These are phyloP conservation scores for Calameuta filiformis DNA, from an alignment of 2,888 invertebrate genomes.

Conservation along the genomic window DNA sequence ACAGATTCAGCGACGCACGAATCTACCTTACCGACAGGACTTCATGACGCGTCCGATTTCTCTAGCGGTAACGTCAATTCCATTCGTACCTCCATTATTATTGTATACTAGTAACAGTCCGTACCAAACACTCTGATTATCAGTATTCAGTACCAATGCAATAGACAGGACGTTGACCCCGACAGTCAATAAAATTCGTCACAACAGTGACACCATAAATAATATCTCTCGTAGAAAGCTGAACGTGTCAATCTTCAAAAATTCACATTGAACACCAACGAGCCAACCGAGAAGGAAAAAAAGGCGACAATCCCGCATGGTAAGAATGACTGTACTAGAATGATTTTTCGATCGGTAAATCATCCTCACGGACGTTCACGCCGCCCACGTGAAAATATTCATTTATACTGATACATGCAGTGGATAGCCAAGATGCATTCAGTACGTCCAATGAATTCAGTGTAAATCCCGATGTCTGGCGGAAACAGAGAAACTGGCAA, in stretches of 20 bases:
- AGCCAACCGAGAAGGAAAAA: background rate
- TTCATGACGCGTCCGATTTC: background rate
- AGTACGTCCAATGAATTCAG: background rate
- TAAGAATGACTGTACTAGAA: background rate
- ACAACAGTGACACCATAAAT: background rate
- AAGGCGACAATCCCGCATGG: background rate
- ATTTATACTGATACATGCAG: background rate
- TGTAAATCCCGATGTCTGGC: background rate
- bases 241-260: background rate
- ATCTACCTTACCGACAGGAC: background rate
- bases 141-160: background rate
- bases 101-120: background rate
- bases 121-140: background rate
- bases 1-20: background rate
- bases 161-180: background rate
- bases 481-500: background rate
- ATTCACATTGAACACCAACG: background rate
- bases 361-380: background rate
- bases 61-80: background rate
- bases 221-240: background rate
- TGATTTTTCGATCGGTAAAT: background rate
- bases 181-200: background rate
- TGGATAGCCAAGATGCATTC: background rate
- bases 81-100: background rate
- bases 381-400: background rate